A percentile compares a stretch with the other conserved stretches of the same genome.
phyloP scores from a whole-genome alignment of 2,113 vertebrate species.

The Eurypyga helias region DNA sequence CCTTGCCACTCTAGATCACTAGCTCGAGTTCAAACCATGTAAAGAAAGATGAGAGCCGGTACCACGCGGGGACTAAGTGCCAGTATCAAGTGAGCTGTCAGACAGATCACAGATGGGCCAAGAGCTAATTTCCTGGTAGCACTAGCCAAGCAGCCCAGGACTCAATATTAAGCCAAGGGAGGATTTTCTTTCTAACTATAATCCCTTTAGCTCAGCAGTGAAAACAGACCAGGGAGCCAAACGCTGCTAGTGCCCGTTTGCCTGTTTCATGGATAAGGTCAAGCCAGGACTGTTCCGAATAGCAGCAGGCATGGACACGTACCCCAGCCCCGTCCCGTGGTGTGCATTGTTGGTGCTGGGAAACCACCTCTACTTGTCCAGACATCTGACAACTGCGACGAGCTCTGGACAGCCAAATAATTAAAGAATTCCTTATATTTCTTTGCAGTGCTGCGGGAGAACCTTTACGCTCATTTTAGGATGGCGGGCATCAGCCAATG shows the following conservation, averaged over 20 bases:
- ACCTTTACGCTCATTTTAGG: neutral
- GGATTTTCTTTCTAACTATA: neutral
- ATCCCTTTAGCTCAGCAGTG: neutral
- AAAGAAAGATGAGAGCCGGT: neutral
- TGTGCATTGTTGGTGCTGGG: neutral
- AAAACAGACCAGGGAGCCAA: neutral
- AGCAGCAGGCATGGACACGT: rapidly evolving
- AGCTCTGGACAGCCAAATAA: neutral
- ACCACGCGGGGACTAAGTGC: rapidly evolving
- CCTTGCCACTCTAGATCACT: neutral
- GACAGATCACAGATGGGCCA: neutral
- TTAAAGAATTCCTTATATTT: neutral
- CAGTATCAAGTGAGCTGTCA: neutral
- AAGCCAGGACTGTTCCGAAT: neutral
- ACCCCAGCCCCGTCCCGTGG: rapidly evolving
- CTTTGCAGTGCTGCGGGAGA: neutral
- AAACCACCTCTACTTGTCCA: neutral
- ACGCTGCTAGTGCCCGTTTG: neutral
- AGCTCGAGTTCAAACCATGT: neutral
- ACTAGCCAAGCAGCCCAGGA: neutral
- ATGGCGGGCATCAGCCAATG: neutral
- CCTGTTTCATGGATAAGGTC: neutral
- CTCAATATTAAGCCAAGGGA: neutral
- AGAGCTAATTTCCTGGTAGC: neutral
- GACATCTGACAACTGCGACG: rapidly evolving